Percentiles rank a stretch among this genome's conserved stretches.
Evolutionary conservation across 2,113 vertebrate genomes (phyloP).

Genomic region (Hippocampus guttulatus): DNA sequence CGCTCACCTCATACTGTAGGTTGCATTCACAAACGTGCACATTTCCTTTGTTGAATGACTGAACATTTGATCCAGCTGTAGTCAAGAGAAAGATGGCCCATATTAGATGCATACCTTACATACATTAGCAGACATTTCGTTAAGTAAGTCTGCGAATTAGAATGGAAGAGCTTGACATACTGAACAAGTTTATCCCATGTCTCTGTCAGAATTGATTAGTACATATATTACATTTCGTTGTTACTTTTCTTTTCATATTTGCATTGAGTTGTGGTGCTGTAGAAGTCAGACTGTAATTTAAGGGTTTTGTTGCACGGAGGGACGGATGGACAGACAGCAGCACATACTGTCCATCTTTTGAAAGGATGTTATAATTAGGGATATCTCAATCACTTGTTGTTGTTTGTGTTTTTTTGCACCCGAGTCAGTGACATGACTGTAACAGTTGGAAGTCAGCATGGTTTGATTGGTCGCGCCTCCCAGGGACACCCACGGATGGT

Average conservation of each 20-base stretch:
- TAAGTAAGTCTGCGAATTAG: conserved; percentile 25
- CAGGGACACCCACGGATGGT: too few species aligned
- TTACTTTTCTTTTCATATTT: conserved; percentile 14
- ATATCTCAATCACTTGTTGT: too few species aligned
- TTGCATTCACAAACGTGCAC: neutral
- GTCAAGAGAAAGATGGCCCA: conserved; percentile 25
- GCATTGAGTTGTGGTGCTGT: neutral
- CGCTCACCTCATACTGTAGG: neutral
- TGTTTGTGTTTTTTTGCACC: too few species aligned
- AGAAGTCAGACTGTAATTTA: neutral
- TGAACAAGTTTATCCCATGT: conserved; percentile 24
- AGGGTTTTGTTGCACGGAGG: neutral
- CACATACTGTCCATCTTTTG: neutral
- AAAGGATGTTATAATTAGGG: too few species aligned
- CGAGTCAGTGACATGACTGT: too few species aligned
- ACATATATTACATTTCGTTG: conserved; percentile 16
- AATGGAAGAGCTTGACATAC: neutral
- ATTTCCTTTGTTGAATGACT: conserved; percentile 3
- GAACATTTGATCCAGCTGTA: conserved; percentile 3
- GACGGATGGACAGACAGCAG: neutral
- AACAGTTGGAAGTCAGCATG: too few species aligned
- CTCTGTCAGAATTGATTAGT: conserved; percentile 23
- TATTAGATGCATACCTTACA: neutral
- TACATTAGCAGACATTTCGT: conserved; percentile 13
- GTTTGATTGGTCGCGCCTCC: too few species aligned